A percentile compares a stretch with the other conserved stretches of the same genome.
Evolutionary conservation across 37 sponge, comb jelly and placozoan genomes (phyloP).

Genomic region (Theonella swinhoei): DNA sequence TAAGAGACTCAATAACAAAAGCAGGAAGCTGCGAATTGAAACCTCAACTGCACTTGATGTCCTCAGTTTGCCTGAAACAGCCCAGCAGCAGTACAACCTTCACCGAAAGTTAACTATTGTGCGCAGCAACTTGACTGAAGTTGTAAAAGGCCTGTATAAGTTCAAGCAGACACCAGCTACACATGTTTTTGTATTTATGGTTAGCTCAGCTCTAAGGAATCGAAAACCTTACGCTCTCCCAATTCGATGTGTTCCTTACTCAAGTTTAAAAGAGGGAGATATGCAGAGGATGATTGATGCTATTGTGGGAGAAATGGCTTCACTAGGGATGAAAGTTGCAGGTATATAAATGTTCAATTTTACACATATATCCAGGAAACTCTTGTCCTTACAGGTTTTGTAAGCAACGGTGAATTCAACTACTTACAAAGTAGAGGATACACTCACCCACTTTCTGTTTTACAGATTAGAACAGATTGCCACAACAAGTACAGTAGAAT

Average conservation of each 20-base stretch:
- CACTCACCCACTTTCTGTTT: constrained; percentile 27
- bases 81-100: constrained; percentile 20
- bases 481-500: constrained; percentile 6
- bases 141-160: not conserved
- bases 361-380: not conserved
- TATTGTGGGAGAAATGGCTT: constrained; percentile 14
- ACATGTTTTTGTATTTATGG: constrained; percentile 58
- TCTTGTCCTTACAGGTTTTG: constrained; percentile 1
- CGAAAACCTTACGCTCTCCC: constrained; percentile 57
- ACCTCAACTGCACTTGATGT: not conserved
- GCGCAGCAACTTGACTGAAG: not conserved
- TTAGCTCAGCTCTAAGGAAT: constrained; percentile 14
- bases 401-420: constrained; percentile 51
- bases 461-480: constrained; percentile 6
- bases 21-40: constrained; percentile 11
- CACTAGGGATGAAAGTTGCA: constrained; percentile 15
- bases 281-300: not conserved
- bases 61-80: no score
- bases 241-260: constrained; percentile 48
- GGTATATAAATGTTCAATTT: not conserved
- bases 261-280: constrained; percentile 23
- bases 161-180: constrained; percentile 35
- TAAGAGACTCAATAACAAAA: not conserved
- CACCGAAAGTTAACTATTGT: constrained; percentile 12
- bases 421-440: constrained; percentile 28